A percentile compares a stretch with the other conserved stretches of the same genome.
These are phyloP conservation scores for Myopa testacea DNA, from an alignment of 2,888 invertebrate genomes.

Conservation along the genomic window DNA sequence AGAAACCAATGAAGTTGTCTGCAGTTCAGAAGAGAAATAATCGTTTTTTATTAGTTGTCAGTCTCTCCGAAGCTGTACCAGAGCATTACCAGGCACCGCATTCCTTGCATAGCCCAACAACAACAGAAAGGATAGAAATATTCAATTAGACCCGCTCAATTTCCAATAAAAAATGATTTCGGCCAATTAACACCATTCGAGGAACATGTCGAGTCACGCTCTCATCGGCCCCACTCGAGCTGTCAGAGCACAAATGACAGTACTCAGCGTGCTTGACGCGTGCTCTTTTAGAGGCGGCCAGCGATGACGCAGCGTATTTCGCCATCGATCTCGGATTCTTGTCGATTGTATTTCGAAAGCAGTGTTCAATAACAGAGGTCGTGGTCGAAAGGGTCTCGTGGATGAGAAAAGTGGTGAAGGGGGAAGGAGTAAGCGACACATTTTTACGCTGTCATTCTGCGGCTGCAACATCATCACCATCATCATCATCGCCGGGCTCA, in stretches of 20 bases:
- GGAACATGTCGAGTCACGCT: constrained; percentile 22
- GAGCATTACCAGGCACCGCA: background rate
- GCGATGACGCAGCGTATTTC: constrained; percentile 19
- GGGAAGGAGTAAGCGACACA: constrained; percentile 10
- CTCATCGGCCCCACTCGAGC: constrained; percentile 22
- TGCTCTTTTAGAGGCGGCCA: constrained; percentile 44
- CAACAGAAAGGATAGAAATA: background rate
- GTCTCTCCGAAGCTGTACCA: too few species aligned
- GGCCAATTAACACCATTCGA: constrained; percentile 36
- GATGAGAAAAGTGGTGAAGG: background rate
- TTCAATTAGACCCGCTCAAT: constrained; percentile 31
- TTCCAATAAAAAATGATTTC: constrained; percentile 31
- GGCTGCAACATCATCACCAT: constrained; percentile 56
- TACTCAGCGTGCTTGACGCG: constrained; percentile 45
- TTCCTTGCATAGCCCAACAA: background rate
- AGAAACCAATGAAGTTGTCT: too few species aligned
- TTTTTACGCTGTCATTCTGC: constrained; percentile 55
- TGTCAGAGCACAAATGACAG: constrained; percentile 32
- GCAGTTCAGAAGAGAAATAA: too few species aligned
- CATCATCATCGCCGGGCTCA: constrained; percentile 31
- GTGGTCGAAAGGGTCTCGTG: background rate
- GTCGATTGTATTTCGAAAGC: constrained; percentile 13
- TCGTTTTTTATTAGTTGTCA: too few species aligned
- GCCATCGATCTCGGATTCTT: background rate
- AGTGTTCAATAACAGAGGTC: background rate